A percentile compares a stretch with the other conserved stretches of the same genome.
Conservation (phyloP, 2,113 vertebrate species). For the Ophiodon elongatus region DNA sequence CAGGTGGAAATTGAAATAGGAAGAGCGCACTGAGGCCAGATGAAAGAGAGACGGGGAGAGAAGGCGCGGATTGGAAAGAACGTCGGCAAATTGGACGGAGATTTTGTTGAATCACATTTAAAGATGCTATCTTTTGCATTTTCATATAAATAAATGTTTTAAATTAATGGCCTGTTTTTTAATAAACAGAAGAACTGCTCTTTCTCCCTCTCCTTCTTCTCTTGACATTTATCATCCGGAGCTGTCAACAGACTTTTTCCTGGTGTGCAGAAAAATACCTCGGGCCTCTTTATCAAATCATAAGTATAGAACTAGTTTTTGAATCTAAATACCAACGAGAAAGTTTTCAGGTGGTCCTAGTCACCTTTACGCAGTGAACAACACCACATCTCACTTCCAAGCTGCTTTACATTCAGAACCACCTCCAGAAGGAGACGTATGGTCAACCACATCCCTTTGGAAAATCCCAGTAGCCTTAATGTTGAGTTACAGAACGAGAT, state of each 20-base stretch:
- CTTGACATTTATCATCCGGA: slow-evolving; percentile 46
- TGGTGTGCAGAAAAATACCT: slow-evolving; percentile 19
- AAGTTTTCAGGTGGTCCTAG: neutral
- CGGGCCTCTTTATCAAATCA: slow-evolving; percentile 14
- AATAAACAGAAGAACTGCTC: slow-evolving; percentile 23
- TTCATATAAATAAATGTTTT: slow-evolving; percentile 58
- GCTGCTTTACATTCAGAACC: neutral
- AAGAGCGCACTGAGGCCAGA: slow-evolving; percentile 21
- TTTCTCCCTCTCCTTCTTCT: neutral
- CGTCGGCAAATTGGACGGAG: slow-evolving; percentile 35
- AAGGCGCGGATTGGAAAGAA: neutral
- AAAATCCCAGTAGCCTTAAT: neutral
- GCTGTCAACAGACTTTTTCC: slow-evolving; percentile 6
- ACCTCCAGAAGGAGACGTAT: neutral
- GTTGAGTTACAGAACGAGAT: neutral
- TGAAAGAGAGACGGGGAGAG: slow-evolving; percentile 10
- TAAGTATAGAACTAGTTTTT: neutral
- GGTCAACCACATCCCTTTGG: neutral
- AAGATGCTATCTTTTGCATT: slow-evolving; percentile 59
- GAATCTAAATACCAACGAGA: neutral
- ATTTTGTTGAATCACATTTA: slow-evolving; percentile 60
- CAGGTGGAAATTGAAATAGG: slow-evolving; percentile 67
- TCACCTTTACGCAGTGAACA: neutral
- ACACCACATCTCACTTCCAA: neutral
- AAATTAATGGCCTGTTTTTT: slow-evolving; percentile 28